Percentiles rank a stretch among this genome's conserved stretches.
phyloP scores from a whole-genome alignment of 2,113 vertebrate genomes.

The Apteryx mantelli region DNA sequence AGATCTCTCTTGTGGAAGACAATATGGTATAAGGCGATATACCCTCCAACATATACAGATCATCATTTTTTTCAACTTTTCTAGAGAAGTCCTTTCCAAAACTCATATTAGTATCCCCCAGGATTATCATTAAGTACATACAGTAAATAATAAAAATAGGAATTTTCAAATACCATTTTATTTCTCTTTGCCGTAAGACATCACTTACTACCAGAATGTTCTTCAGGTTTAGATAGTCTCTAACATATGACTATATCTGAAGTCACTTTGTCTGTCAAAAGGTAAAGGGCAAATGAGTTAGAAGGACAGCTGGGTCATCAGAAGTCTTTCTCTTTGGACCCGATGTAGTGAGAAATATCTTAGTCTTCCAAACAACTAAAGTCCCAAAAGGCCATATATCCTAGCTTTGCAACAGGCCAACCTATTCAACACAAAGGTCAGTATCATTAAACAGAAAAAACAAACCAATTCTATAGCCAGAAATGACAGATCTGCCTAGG shows the following conservation, averaged over 20 bases:
- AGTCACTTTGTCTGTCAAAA: constrained; percentile 51
- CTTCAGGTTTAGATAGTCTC: constrained; percentile 1
- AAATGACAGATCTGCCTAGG: constrained; percentile 47
- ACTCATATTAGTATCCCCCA: neutral
- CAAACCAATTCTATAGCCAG: constrained; percentile 17
- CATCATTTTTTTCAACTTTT: neutral
- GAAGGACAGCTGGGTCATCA: constrained; percentile 36
- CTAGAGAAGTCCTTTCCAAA: neutral
- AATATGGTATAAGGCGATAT: neutral
- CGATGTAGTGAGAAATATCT: neutral
- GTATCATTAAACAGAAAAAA: constrained; percentile 62
- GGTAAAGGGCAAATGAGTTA: constrained; percentile 61
- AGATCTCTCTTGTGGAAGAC: neutral
- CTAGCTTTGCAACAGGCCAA: constrained; percentile 39
- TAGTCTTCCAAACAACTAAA: neutral
- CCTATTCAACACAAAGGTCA: constrained; percentile 67
- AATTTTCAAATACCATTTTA: neutral
- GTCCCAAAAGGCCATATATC: constrained; percentile 50
- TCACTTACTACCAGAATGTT: neutral
- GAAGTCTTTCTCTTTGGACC: constrained; percentile 6
- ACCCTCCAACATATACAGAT: neutral
- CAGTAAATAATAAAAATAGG: neutral
- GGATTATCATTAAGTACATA: neutral
- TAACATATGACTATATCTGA: constrained; percentile 34
- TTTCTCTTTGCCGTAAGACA: neutral